phyloP scores from a whole-genome alignment of 2,797 vertebrate species.

The Coregonus suidteri region DNA sequence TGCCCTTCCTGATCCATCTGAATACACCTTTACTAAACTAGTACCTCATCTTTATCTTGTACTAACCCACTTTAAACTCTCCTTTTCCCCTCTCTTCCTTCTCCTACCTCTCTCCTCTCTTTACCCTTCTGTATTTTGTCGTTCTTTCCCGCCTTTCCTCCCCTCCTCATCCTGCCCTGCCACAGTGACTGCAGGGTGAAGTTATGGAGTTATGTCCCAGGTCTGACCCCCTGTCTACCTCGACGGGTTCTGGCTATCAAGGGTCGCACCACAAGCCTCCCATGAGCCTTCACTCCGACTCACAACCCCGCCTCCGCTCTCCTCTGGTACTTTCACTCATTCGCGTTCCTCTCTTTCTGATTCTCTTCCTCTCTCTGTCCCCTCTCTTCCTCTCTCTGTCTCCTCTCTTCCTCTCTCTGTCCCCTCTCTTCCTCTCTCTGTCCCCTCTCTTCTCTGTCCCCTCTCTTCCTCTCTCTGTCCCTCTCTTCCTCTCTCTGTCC shows the following conservation, averaged over 20 bases:
- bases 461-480: slow-evolving; percentile 6
- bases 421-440: not conserved
- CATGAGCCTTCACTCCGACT: slow-evolving; percentile 78
- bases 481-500: not conserved
- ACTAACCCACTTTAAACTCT: slow-evolving; percentile 7
- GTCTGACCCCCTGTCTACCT: slow-evolving; percentile 97
- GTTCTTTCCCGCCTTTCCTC: not conserved
- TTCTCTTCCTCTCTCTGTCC: not conserved
- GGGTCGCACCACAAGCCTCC: slow-evolving; percentile 96
- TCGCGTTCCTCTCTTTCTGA: slow-evolving; percentile 2
- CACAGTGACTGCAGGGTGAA: slow-evolving; percentile 98
- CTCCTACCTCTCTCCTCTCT: not conserved
- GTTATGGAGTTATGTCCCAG: slow-evolving; percentile 97
- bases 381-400: not conserved
- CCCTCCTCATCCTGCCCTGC: slow-evolving; percentile 13
- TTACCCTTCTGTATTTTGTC: no score
- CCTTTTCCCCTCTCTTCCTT: not conserved
- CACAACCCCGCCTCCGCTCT: slow-evolving; percentile 60
- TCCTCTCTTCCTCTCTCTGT: not conserved
- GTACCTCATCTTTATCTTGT: not conserved
- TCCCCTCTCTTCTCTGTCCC: slow-evolving; percentile 18
- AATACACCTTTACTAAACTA: slow-evolving; percentile 1
- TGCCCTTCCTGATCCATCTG: not conserved
- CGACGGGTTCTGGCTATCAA: slow-evolving; percentile 98
- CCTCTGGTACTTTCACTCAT: slow-evolving; percentile 58